Conservation (phyloP, 2,888 invertebrate species). For the Itoplectis maculator region DNA sequence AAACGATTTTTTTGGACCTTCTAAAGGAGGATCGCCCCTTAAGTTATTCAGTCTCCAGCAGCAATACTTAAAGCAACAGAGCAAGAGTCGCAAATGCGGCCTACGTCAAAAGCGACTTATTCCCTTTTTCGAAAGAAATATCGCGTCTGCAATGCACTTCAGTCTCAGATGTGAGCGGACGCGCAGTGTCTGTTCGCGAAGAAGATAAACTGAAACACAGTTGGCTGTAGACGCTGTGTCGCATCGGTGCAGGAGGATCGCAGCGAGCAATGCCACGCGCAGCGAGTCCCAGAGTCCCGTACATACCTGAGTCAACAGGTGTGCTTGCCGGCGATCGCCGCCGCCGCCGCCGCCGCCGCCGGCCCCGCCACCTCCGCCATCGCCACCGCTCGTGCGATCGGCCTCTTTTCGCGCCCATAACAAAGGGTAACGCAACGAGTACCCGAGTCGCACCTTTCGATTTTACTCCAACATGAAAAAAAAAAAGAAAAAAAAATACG, state of each 20-base stretch:
- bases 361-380: constrained; percentile 34
- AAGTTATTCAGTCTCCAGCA: too few relatives aligned
- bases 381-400: constrained; percentile 12
- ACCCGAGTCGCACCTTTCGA: neutral
- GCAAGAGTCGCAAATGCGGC: too few relatives aligned
- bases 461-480: constrained; percentile 7
- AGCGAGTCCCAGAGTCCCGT: constrained; percentile 66
- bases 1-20: too few relatives aligned
- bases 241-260: constrained; percentile 24
- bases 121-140: too few relatives aligned
- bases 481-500: too few relatives aligned
- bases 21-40: too few relatives aligned
- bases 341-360: constrained; percentile 12
- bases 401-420: neutral
- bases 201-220: constrained; percentile 40
- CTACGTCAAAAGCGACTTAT: too few relatives aligned
- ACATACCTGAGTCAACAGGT: constrained; percentile 79
- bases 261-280: constrained; percentile 24
- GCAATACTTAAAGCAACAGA: too few relatives aligned
- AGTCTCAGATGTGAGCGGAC: neutral
- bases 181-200: neutral
- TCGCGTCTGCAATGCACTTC: too few relatives aligned
- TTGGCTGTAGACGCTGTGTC: constrained; percentile 14
- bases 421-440: constrained; percentile 37
- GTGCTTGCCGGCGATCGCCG: constrained; percentile 72